Percentiles rank a stretch among this genome's conserved stretches.
phyloP scores from a whole-genome alignment of 2,113 vertebrate species.

The Thalassarche chlororhynchos region DNA sequence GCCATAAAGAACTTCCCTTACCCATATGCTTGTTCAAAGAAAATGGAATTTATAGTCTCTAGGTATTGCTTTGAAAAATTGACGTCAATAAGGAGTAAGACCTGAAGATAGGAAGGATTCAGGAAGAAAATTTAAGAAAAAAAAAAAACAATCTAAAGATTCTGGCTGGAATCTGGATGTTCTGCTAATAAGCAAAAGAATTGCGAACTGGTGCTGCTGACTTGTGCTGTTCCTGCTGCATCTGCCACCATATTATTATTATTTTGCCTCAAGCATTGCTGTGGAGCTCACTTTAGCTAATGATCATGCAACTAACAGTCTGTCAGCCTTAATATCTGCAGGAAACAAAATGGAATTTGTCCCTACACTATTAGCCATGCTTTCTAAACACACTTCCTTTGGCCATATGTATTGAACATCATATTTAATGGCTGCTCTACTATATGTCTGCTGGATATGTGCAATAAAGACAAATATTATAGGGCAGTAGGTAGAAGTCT shows the following conservation, averaged over 20 bases:
- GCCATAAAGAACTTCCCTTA: not conserved
- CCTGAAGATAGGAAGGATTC: not conserved
- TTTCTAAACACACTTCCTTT: slow-evolving; percentile 28
- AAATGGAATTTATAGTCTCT: not conserved
- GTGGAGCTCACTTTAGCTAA: slow-evolving; percentile 40
- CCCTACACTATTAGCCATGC: slow-evolving; percentile 8
- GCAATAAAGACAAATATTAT: not conserved
- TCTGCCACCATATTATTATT: slow-evolving; percentile 45
- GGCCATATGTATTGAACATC: not conserved
- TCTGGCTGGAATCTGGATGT: not conserved
- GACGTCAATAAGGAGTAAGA: not conserved
- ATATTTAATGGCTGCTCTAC: not conserved
- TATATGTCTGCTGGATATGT: not conserved
- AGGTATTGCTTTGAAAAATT: not conserved
- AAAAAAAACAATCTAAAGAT: not conserved
- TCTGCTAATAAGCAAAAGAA: slow-evolving; percentile 4
- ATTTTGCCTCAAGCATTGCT: slow-evolving; percentile 45
- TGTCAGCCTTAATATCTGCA: not conserved
- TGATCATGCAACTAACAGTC: slow-evolving; percentile 40
- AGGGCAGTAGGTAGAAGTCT: not conserved
- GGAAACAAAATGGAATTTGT: slow-evolving; percentile 22
- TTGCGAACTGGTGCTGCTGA: slow-evolving; percentile 9
- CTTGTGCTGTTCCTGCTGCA: slow-evolving; percentile 10
- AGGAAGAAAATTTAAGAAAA: not conserved
- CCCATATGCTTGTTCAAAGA: not conserved